Evolutionary conservation across 92 coral and sea anemone genomes (phyloP), one percentile per base, ranked within the genome.

Genomic region (Siderastrea radians): DNA sequence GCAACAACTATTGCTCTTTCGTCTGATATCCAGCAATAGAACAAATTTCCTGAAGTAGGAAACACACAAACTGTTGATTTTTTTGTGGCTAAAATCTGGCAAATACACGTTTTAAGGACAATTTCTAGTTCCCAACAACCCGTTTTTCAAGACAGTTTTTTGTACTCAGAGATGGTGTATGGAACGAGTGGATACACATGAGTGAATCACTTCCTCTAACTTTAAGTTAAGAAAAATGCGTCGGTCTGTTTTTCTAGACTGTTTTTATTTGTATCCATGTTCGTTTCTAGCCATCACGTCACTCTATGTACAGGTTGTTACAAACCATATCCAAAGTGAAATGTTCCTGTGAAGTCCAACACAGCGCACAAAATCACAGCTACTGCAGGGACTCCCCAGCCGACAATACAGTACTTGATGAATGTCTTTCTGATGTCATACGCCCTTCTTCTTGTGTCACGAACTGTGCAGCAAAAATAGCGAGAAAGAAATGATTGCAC

Each of bases 11-110:
- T 26, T 3, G 73, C 54, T 38, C 51, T 62, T 51, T 50, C 49
- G 63, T 84, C 54, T 15, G 87, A 61, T 47, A 84, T 84, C 72
- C 87, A 73, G 73, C 87, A 84, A 16, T 74, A 84, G n/a, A 58
- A 8, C 16, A n/a, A 15, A 14, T 74, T 38, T 38, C 81, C 87
- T 84, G 51, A 52, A 16, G 16, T 7, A 84, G 49, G 6, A 13
- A 2, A 61, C 38, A 61, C 38, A 26, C 38, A 26, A 26, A 26
- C 38, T 26, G 38, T 26, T 26, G 38, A 26, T 26, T 26, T 26
- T 26, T 26, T 0, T 0, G 38, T 26, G 38, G 38, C 38, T 26
- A 26, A 26, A 26, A 26, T 26, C 38, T 26, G 38, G 38, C 38
- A 26, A 26, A 26, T 26, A 26, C 38, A 26, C 38, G 38, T 26